Conservation (phyloP, 2,888 invertebrate genomes). For the Eristalis pertinax region DNA sequence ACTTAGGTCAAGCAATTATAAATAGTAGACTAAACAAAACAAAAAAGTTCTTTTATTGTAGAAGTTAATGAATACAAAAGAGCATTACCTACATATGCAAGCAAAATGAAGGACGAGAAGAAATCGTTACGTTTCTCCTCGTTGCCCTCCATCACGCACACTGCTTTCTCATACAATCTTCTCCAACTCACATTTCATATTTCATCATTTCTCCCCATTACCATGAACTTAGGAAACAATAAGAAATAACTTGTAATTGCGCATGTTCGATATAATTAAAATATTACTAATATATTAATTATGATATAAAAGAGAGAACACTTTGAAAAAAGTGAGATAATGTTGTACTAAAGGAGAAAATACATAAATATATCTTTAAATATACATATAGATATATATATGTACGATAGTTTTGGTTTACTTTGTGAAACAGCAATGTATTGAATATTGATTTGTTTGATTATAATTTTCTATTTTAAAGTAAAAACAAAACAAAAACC, state of each 20-base stretch:
- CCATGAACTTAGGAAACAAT: slow-evolving; percentile 70
- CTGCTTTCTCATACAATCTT: slow-evolving; percentile 68
- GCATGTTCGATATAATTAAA: slow-evolving; percentile 72
- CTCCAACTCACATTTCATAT: slow-evolving; percentile 61
- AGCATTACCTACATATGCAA: slow-evolving; percentile 72
- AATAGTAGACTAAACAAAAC: slow-evolving; percentile 70
- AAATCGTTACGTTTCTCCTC: slow-evolving; percentile 63
- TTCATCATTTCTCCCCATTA: slow-evolving; percentile 56
- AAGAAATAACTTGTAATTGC: slow-evolving; percentile 71
- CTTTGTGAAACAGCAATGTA: slow-evolving; percentile 37
- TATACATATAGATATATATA: slow-evolving; percentile 51
- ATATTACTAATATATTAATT: slow-evolving; percentile 71
- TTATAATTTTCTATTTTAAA: slow-evolving; percentile 33
- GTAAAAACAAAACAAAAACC: slow-evolving; percentile 16
- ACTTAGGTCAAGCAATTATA: slow-evolving; percentile 73
- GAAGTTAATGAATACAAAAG: slow-evolving; percentile 72
- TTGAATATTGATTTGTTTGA: slow-evolving; percentile 41
- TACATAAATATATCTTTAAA: slow-evolving; percentile 45
- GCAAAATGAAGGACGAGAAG: slow-evolving; percentile 64
- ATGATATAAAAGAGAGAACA: slow-evolving; percentile 56
- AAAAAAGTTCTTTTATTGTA: slow-evolving; percentile 73
- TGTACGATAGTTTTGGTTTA: slow-evolving; percentile 57
- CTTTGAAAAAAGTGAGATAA: slow-evolving; percentile 53
- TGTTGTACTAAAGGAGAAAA: slow-evolving; percentile 57
- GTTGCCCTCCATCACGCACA: slow-evolving; percentile 71